Evolutionary conservation across 1,140 invertebrate genomes (phyloP), one percentile per base, ranked within the genome.

Genomic region (Drosophila gunungcola): DNA sequence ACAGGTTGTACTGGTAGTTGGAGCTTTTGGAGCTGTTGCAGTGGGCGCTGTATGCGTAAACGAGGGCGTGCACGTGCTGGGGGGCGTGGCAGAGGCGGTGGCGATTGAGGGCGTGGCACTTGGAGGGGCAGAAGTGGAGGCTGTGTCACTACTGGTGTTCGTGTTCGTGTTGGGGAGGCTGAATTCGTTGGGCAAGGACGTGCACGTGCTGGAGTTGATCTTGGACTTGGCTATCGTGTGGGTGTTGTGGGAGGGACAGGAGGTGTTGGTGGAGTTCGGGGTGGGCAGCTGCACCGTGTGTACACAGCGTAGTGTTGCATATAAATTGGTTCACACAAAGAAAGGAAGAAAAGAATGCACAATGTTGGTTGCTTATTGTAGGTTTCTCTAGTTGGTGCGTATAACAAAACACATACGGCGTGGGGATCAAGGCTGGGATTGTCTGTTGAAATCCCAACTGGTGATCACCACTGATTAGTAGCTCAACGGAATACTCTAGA

Each of bases 291-390:
- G 73, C 38, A 43, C 41, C 54, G 52, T 70, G 43, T 62, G 39
- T 65, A 46, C 64, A 49, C 78, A 41, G 65, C 36, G n/a, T 45
- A 51, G 32, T 55, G 65, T 56, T 51, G 42, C 49, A 72, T 70
- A 70, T 13, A 57, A 54, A 70, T 62, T 74, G 53, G 43, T 62
- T 79, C 57, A 80, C 77, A 89, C 80, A 89, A 80, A 78, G 80
- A 88, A 89, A 79, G 78, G 72, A 90, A 88, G 84, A 88, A 80
- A 89, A 85, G 62, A 86, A 84, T 67, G 80, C 64, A 84, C 46
- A 76, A 74, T 74, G 63, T 86, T 78, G 73, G 74, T 78, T 77
- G 74, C 73, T 68, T 76, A 39, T 68, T 82, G 5, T 56, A 41
- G 25, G 42, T n/a, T 69, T 69, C 13, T 32, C 27, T 62, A 39